Percentiles rank a stretch among this genome's conserved stretches.
These are phyloP conservation scores for Oscheius myriophilus DNA, from an alignment of 2,888 invertebrate species.

Conservation along the genomic window DNA sequence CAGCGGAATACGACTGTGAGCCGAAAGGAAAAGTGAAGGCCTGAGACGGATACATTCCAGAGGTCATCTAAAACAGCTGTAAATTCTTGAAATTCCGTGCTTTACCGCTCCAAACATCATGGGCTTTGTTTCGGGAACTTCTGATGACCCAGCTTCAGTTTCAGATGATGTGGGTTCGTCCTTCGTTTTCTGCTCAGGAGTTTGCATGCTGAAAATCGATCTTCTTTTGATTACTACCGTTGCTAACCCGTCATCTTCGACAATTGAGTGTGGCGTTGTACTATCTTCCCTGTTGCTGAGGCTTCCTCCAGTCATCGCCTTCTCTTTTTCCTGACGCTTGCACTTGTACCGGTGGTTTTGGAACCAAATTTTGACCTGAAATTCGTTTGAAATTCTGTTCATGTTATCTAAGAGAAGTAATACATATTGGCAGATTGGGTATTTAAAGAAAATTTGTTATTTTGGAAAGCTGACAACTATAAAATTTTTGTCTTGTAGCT, in stretches of 20 bases:
- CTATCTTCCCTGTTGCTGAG: conserved; percentile 39
- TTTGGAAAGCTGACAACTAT: too few species aligned
- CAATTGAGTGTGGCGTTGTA: conserved; percentile 32
- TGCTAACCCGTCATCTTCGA: conserved; percentile 37
- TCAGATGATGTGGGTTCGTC: conserved; percentile 27
- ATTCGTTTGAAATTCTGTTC: too few species aligned
- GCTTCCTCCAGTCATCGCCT: conserved; percentile 50
- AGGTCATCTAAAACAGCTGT: conserved; percentile 17
- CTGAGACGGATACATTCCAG: conserved; percentile 28
- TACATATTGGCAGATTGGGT: too few species aligned
- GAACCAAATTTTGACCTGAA: conserved; percentile 50
- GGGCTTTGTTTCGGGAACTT: conserved; percentile 22
- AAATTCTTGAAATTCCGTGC: not conserved
- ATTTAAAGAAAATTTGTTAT: too few species aligned
- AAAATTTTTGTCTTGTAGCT: too few species aligned
- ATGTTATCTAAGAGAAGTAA: not conserved
- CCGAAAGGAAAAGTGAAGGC: conserved; percentile 32
- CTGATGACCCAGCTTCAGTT: conserved; percentile 19
- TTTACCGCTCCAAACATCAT: conserved; percentile 25
- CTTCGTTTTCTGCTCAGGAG: conserved; percentile 18
- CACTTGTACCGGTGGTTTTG: conserved; percentile 46
- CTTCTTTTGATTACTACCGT: too few species aligned
- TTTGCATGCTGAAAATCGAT: not conserved
- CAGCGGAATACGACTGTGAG: conserved; percentile 26
- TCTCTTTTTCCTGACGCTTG: conserved; percentile 54